Evolutionary conservation across 2,797 vertebrate species (phyloP).

Genomic region (Macroramphosus scolopax): DNA sequence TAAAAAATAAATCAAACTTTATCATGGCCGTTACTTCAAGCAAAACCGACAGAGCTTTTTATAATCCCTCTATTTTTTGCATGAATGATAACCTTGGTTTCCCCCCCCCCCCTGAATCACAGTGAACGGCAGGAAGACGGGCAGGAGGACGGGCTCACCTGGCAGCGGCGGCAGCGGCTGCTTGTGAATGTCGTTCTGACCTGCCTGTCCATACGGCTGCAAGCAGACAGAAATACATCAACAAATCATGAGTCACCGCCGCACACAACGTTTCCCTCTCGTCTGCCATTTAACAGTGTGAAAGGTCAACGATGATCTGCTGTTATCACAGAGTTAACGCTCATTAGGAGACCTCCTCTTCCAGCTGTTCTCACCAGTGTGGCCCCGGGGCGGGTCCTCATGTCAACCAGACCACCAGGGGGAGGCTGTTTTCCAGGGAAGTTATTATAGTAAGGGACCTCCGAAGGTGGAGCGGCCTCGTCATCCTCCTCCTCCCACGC

Average conservation of each 20-base stretch:
- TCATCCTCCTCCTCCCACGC: slow-evolving; percentile 98
- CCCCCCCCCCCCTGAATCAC: background rate
- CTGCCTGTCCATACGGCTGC: slow-evolving; percentile 81
- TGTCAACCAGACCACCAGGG: slow-evolving; percentile 91
- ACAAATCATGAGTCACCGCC: slow-evolving; percentile 23
- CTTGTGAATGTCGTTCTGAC: slow-evolving; percentile 82
- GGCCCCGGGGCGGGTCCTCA: slow-evolving; percentile 85
- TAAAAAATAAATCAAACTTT: background rate
- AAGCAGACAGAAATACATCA: slow-evolving; percentile 31
- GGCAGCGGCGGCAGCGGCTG: slow-evolving; percentile 81
- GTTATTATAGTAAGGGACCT: slow-evolving; percentile 97
- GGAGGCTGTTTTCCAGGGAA: slow-evolving; percentile 97
- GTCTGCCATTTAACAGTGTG: too few species aligned
- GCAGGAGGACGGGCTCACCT: too few species aligned
- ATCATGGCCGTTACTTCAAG: background rate
- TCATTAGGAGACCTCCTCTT: too few species aligned
- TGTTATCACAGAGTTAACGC: too few species aligned
- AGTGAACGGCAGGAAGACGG: slow-evolving; percentile 7
- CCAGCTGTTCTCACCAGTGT: slow-evolving; percentile 95
- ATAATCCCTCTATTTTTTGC: background rate
- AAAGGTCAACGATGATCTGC: too few species aligned
- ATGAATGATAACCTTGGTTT: background rate
- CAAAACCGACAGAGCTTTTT: background rate
- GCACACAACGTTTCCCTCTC: too few species aligned
- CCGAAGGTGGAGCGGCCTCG: slow-evolving; percentile 82